Base-by-base conservation (phyloP, 2,113 vertebrate species). In the Dromiciops gliroides region DNA sequence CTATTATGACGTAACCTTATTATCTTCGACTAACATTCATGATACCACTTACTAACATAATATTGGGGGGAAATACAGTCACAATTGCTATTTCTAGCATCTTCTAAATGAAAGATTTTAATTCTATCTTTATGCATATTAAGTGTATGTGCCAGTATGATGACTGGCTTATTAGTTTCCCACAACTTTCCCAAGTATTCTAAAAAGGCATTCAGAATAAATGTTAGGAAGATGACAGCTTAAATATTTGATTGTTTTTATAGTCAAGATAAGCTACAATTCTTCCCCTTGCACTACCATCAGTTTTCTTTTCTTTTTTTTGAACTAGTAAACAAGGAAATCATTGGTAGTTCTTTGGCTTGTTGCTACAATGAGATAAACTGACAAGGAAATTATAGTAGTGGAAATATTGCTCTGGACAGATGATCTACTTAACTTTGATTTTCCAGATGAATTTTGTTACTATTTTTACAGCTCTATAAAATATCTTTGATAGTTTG, bases 181-280 rank as follows among this genome's bases (percentile, higher is more conserved):
- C 96, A 97, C n/a, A 16, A 93, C 1, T 51, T 26, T 95, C 95
- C 50, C 12, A 94, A 93, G 67, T 89, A 14, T 26, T 28, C n/a
- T 95, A 28, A 60, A 91, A 96, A 75, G 26, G 0, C 8, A 3
- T 94, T 96, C 89, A 50, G 95, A 96, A 94, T 14, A 95, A 56
- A 95, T 88, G 37, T 47, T 60, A 89, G 44, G 0, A 50, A 91
- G 52, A 89, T 37, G 0, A 92, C 1, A 92, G n/a, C 0, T 75
- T 8, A 90, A 92, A 26, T 14, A 52, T 83, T 90, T 52, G 11
- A 44, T n/a, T 91, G 50, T 16, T 52, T 51, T 8, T 89, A 51
- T 31, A 95, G 24, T 1, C 1, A 94, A 50, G 47, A 96, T 31
- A 51, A 97, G 2, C 0, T 25, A 5, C 5, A 49, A 2, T 0